These are phyloP conservation scores for Pachliopta kotzebuea DNA, from an alignment of 2,888 invertebrate species.

Conservation along the genomic window DNA sequence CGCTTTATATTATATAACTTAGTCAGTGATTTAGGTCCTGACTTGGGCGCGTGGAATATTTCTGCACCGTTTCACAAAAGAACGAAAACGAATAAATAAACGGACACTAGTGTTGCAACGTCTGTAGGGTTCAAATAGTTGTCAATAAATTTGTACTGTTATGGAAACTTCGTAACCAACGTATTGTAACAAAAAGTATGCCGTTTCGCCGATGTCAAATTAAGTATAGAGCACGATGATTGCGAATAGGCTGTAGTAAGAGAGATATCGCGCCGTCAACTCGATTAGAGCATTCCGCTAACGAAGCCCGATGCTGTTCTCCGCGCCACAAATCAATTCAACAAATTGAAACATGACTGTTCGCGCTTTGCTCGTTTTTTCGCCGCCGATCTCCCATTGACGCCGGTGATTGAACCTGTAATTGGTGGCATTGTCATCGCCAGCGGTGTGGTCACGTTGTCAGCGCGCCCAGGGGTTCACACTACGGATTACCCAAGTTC, in stretches of 20 bases:
- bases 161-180: neutral
- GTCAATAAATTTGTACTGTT: slow-evolving; percentile 21
- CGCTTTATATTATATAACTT: no score
- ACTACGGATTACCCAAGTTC: slow-evolving; percentile 1
- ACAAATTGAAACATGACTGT: slow-evolving; percentile 67
- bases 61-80: no score
- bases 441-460: slow-evolving; percentile 52
- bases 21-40: no score
- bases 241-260: slow-evolving; percentile 26
- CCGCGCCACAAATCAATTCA: slow-evolving; percentile 65
- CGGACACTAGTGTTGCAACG: no score
- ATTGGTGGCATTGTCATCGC: slow-evolving; percentile 51
- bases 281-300: slow-evolving; percentile 41
- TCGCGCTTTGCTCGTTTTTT: slow-evolving; percentile 47
- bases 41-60: no score
- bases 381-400: slow-evolving; percentile 44
- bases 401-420: slow-evolving; percentile 71
- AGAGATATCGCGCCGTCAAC: slow-evolving; percentile 46
- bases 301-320: slow-evolving; percentile 38
- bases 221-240: slow-evolving; percentile 13
- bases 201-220: slow-evolving; percentile 12
- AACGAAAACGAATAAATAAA: no score
- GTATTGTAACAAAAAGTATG: neutral
- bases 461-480: slow-evolving; percentile 47
- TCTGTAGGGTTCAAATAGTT: neutral